A percentile compares a stretch with the other conserved stretches of the same genome.
These are phyloP conservation scores for Lasioglossum zephyrum DNA, from an alignment of 2,888 invertebrate genomes.

Conservation along the genomic window DNA sequence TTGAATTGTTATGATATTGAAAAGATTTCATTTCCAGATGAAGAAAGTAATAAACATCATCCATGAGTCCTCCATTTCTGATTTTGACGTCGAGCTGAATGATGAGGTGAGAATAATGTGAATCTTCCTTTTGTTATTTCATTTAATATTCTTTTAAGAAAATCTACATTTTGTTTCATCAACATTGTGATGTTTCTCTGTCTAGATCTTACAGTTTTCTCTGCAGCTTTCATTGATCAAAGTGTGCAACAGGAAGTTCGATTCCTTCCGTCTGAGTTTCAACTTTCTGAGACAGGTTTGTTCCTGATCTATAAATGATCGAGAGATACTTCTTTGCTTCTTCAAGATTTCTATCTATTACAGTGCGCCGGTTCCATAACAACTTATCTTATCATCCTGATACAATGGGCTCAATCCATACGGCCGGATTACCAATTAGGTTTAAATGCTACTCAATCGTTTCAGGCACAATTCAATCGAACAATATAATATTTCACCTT, in stretches of 20 bases:
- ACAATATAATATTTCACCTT: background rate
- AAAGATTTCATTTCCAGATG: constrained; percentile 26
- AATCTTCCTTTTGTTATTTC: too few species aligned
- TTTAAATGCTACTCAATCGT: background rate
- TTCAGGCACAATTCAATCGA: background rate
- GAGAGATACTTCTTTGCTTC: too few species aligned
- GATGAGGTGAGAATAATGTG: constrained; percentile 41
- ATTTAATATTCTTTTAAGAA: too few species aligned
- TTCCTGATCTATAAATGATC: background rate
- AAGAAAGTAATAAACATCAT: constrained; percentile 25
- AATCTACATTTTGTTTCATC: too few species aligned
- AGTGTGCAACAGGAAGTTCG: background rate
- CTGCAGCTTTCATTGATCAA: constrained; percentile 53
- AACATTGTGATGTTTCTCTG: too few species aligned
- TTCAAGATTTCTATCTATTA: background rate
- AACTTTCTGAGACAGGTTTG: background rate
- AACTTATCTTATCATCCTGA: constrained; percentile 49
- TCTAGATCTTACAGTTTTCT: constrained; percentile 52
- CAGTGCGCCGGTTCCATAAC: constrained; percentile 40
- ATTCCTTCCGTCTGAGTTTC: constrained; percentile 28
- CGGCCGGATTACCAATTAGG: background rate
- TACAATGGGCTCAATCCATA: constrained; percentile 14
- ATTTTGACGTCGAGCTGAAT: constrained; percentile 12
- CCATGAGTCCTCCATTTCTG: constrained; percentile 16
- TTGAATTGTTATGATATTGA: too few species aligned